Conservation (phyloP, 2,888 invertebrate species). For the Oscheius sp. region DNA sequence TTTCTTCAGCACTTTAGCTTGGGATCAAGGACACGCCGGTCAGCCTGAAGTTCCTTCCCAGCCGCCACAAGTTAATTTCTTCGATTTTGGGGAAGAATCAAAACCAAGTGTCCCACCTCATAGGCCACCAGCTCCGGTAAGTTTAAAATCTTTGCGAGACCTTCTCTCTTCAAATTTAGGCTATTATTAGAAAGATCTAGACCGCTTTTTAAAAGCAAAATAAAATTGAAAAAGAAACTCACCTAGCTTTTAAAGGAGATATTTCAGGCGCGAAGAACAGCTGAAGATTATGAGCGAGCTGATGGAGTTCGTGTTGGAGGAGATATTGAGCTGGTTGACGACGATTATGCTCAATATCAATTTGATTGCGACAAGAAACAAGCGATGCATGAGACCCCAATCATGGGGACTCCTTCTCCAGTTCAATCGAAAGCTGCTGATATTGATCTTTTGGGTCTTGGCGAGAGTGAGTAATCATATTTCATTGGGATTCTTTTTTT, state of each 20-base stretch:
- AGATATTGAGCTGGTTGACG: constrained; percentile 39
- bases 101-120: background rate
- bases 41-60: background rate
- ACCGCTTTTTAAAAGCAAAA: background rate
- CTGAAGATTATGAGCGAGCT: constrained; percentile 41
- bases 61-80: background rate
- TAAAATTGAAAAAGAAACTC: too few species aligned
- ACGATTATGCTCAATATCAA: constrained; percentile 47
- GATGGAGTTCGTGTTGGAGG: constrained; percentile 44
- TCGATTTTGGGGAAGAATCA: background rate
- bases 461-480: background rate
- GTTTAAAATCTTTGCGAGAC: background rate
- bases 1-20: constrained; percentile 21
- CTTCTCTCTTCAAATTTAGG: background rate
- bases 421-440: constrained; percentile 16
- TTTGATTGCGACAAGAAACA: constrained; percentile 56
- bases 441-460: constrained; percentile 32
- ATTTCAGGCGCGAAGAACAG: constrained; percentile 27
- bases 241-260: too few species aligned
- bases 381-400: constrained; percentile 34
- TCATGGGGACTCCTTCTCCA: constrained; percentile 22
- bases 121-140: background rate
- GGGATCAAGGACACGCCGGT: constrained; percentile 8
- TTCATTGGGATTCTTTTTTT: background rate
- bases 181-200: background rate